Evolutionary conservation across 1,140 invertebrate genomes (phyloP).

Genomic region (Zaprionus nigranus): DNA sequence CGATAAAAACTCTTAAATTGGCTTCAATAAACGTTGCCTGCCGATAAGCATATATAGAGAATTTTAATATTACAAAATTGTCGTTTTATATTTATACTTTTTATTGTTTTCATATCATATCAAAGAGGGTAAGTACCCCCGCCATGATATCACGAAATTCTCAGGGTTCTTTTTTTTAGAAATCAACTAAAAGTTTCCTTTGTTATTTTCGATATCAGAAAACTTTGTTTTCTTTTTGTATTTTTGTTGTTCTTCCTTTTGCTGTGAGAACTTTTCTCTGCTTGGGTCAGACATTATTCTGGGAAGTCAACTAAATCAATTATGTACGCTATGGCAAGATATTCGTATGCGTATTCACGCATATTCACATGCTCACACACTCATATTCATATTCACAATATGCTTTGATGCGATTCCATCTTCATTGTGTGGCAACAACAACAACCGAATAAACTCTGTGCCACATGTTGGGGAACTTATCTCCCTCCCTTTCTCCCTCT

Average conservation of each 20-base stretch:
- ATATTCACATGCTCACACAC: background rate
- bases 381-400: background rate
- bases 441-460: constrained; percentile 26
- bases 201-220: background rate
- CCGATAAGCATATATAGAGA: background rate
- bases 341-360: constrained; percentile 5
- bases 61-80: background rate
- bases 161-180: background rate
- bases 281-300: constrained; percentile 6
- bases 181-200: background rate
- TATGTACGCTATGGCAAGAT: constrained; percentile 16
- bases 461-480: constrained; percentile 38
- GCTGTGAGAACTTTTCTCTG: background rate
- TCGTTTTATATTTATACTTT: background rate
- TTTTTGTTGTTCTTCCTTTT: background rate
- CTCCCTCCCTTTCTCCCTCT: background rate
- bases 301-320: constrained; percentile 14
- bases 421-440: constrained; percentile 8
- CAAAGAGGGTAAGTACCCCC: background rate
- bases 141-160: background rate
- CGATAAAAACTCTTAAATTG: background rate
- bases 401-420: constrained; percentile 18
- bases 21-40: background rate
- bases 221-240: background rate
- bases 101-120: background rate